These are phyloP conservation scores for Callinectes sapidus DNA, from an alignment of 2,888 invertebrate genomes.

Conservation along the genomic window DNA sequence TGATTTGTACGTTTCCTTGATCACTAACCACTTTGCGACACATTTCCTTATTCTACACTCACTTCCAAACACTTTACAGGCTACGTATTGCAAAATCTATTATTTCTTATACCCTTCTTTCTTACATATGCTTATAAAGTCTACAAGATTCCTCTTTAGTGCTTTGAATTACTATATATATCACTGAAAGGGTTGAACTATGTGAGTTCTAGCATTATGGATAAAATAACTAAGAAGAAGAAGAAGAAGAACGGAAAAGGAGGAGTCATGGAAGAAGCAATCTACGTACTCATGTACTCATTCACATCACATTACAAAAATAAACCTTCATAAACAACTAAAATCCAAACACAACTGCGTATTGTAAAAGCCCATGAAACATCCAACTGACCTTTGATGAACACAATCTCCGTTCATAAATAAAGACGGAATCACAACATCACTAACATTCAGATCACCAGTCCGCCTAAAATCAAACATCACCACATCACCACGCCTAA, in stretches of 20 bases:
- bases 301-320: neutral
- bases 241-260: neutral
- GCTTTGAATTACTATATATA: too few relatives aligned
- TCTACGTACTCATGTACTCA: neutral
- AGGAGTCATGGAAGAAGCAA: neutral
- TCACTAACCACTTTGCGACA: too few relatives aligned
- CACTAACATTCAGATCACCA: neutral
- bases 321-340: neutral
- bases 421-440: neutral
- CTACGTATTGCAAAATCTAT: too few relatives aligned
- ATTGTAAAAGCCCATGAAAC: neutral
- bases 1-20: too few relatives aligned
- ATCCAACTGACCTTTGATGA: neutral
- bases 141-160: too few relatives aligned
- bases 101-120: too few relatives aligned
- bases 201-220: too few relatives aligned
- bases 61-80: too few relatives aligned
- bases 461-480: neutral
- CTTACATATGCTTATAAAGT: too few relatives aligned
- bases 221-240: neutral
- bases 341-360: too few relatives aligned
- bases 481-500: neutral
- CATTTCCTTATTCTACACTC: too few relatives aligned
- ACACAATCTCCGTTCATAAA: neutral
- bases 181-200: too few relatives aligned